These are phyloP conservation scores for Podarcis lilfordi DNA, from an alignment of 2,797 vertebrate species.

Conservation along the genomic window DNA sequence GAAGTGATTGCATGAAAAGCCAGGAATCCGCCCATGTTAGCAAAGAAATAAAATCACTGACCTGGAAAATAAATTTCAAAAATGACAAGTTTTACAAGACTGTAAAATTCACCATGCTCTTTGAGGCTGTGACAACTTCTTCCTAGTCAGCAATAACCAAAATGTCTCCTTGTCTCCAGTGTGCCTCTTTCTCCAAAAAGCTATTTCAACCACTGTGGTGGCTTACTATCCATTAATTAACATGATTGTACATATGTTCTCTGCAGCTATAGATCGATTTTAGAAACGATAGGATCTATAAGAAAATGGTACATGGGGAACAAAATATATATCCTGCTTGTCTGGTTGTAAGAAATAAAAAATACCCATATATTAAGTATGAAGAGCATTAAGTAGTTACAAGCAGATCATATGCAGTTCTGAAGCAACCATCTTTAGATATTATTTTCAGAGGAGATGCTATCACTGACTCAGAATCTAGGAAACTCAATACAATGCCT, in stretches of 20 bases:
- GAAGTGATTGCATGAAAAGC: not conserved
- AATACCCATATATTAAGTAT: not conserved
- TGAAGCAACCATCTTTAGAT: not conserved
- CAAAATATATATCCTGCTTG: not conserved
- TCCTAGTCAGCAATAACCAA: not conserved
- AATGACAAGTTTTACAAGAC: not conserved
- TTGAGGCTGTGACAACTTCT: not conserved
- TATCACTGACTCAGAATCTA: not conserved
- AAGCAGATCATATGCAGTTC: not conserved
- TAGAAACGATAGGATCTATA: not conserved
- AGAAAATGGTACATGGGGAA: rapidly evolving
- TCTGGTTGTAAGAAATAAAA: not conserved
- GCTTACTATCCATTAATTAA: not conserved
- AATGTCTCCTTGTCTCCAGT: not conserved
- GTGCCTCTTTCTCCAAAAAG: not conserved
- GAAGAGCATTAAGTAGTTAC: constrained; percentile 6
- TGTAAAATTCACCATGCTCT: not conserved
- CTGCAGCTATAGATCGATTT: not conserved
- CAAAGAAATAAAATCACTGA: not conserved
- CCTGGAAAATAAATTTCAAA: not conserved
- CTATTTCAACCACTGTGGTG: not conserved
- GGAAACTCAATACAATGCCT: not conserved
- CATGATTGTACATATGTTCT: not conserved
- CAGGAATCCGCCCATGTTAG: not conserved
- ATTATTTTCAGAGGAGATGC: not conserved